Evolutionary conservation across 2,797 vertebrate species (phyloP), one percentile per base, ranked within the genome.

Genomic region (Enteromius mattozi): DNA sequence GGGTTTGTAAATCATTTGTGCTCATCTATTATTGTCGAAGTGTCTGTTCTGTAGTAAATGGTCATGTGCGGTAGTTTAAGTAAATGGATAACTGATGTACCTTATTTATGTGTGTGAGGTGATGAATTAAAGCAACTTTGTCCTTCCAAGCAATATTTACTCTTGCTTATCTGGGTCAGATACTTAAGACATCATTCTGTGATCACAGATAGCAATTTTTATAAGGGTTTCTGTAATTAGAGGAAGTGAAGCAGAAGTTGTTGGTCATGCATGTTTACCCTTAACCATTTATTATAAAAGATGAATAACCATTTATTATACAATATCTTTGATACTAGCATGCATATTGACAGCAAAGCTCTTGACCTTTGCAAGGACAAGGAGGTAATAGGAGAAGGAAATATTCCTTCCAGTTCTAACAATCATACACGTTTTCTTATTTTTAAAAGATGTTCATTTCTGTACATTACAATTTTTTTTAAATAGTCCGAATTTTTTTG

Each of bases 31-130:
- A 37, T 19, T 40, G 49, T n/a, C 17, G 14, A 45, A 49, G 1
- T 61, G 21, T 21, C 12, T 45, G 24, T 12, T 61, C 24, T 45
- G 9, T 45, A 61, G 12, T 61, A n/a, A 72, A 72, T n/a, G 3
- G 24, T 74, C 40, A 63, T 82, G 21, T 68, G 59, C 1, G 6
- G 40, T 54, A 40, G 16, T 19, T 65, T 16, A 83, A 65, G 71
- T 51, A 68, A 76, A 76, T 82, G 14, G 2, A 68, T 83, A 76
- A 56, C 61, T 68, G 9, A 69, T 45, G 47, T 59, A 21, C 61
- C 42, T 51, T 21, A 35, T 35, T 47, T 63, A 37, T n/a, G 21
- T 65, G 42, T 51, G 9, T 3, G n/a, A 16, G 7, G 59, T 40
- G 24, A 82, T 65, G 16, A 24, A 76, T 63, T 47, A 47, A 65